Base-by-base conservation (phyloP, 2,888 invertebrate species). In the Papilio gigon region DNA sequence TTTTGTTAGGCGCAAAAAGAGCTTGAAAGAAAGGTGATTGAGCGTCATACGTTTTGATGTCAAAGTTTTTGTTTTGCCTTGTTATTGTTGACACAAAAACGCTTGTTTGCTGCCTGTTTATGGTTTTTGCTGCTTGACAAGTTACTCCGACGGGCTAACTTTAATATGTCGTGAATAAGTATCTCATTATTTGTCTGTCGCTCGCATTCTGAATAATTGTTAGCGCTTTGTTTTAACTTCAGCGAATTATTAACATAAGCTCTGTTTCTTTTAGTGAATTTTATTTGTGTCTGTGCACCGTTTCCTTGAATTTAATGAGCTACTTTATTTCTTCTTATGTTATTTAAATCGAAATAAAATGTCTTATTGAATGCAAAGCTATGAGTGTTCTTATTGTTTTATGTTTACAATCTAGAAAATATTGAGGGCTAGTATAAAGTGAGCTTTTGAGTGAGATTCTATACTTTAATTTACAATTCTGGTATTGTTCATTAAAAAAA, bases 1-100 rank as follows among this genome's bases (percentile, higher is more conserved):
- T 86, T 86, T 84, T 86, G 78, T 79, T 74, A 77, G 71, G 75
- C 79, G 65, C 65, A 85, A 86, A 84, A 85, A 84, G 77, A 77
- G 79, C 78, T 77, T 78, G 75, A 77, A 79, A 75, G 77, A 77
- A 76, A 80, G 77, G 68, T 76, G 78, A 80, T 80, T 78, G 84
- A 84, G 85, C 86, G 88, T 86, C 85, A 88, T 88, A 88, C 86
- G 87, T 87, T 88, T 88, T 86, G 86, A 87, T 87, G 85, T 80
- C 79, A 78, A 78, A 72, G 84, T 88, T 89, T 89, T 89, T 87
- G 83, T 78, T 68, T 72, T 70, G 77, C 76, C 83, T 82, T 83
- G 82, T 86, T 86, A 84, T 84, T 84, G 80, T 81, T 78, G 77
- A 74, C 77, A 80, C 86, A 90, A 90, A 89, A 89, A 89, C 84